Evolutionary conservation across 2,888 invertebrate species (phyloP), one percentile per base, ranked within the genome.

Genomic region (Eupithecia abbreviata): DNA sequence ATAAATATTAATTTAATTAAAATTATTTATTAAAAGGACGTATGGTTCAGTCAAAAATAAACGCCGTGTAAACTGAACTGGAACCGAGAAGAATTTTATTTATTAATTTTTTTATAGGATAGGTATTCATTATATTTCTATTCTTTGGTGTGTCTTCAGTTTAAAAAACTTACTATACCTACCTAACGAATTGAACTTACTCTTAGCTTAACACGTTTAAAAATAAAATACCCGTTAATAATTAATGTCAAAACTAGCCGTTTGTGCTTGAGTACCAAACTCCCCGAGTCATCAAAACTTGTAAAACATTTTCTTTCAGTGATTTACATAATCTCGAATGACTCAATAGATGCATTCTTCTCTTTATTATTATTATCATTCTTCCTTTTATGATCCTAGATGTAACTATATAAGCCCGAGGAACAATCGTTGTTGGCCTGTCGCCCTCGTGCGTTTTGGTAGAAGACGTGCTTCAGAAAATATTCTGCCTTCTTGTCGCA

Each of bases 371-470:
- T 79, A 83, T 79, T 74, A 83, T 76, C 81, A 75, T 76, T 79
- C 81, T 81, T 84, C 85, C 80, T 84, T 76, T 83, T 84, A 85
- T 82, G 83, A 83, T 80, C 76, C 79, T 80, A 77, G 79, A 79
- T 75, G 79, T 80, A 72, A 81, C 82, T 82, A 82, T 76, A 81
- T 81, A 82, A 81, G 79, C 79, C 7, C 76, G 90, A 90, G 90
- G 90, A 92, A 93, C 92, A 93, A 93, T 92, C 88, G 91, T 86
- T 84, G 87, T 87, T 85, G 84, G 89, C 86, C 90, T 90, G 89
- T 91, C 89, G 88, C 89, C 88, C 90, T 78, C 86, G 86, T 87
- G 84, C 86, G 87, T 91, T 92, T 91, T 89, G 88, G 90, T 91
- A 86, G 87, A 86, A 86, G 90, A 85, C 88, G 90, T 88, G 85